phyloP scores from a whole-genome alignment of 2,797 vertebrate species.

The Tragopan temminckii region DNA sequence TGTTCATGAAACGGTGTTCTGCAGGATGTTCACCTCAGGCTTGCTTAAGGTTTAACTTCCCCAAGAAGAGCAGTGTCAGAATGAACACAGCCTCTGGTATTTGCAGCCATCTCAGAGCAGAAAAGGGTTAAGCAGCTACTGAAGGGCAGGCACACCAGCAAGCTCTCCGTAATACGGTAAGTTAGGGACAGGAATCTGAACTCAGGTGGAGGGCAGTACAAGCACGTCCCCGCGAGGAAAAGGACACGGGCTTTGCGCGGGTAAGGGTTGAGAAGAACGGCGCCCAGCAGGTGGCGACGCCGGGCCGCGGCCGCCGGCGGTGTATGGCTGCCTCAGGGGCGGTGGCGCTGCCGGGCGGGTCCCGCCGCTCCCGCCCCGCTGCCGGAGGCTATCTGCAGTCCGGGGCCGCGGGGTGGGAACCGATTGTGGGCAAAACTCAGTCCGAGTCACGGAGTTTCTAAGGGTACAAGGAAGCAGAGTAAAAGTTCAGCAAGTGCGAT shows the following conservation, averaged over 20 bases:
- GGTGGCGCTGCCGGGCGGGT: no score
- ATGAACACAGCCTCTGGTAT: not conserved
- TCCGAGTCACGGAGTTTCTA: accelerated
- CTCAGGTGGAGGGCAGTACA: not conserved
- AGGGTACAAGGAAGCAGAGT: accelerated
- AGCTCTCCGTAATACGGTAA: not conserved
- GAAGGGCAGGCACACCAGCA: not conserved
- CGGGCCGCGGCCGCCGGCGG: no score
- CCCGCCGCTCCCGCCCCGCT: no score
- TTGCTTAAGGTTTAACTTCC: not conserved
- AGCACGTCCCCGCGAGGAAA: not conserved
- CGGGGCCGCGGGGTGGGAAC: no score
- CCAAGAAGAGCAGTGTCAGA: not conserved
- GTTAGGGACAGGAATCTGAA: not conserved
- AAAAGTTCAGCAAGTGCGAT: accelerated
- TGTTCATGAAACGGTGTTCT: not conserved
- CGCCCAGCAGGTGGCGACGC: not conserved
- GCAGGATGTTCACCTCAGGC: not conserved
- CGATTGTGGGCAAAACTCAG: not conserved
- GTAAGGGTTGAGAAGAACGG: not conserved
- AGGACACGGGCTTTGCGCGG: not conserved
- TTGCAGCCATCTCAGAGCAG: not conserved
- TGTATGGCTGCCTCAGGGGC: no score
- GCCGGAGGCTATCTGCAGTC: no score
- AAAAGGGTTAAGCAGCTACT: not conserved